These are phyloP conservation scores for Hylomyscus alleni DNA, from an alignment of 2,797 vertebrate species.

Conservation along the genomic window DNA sequence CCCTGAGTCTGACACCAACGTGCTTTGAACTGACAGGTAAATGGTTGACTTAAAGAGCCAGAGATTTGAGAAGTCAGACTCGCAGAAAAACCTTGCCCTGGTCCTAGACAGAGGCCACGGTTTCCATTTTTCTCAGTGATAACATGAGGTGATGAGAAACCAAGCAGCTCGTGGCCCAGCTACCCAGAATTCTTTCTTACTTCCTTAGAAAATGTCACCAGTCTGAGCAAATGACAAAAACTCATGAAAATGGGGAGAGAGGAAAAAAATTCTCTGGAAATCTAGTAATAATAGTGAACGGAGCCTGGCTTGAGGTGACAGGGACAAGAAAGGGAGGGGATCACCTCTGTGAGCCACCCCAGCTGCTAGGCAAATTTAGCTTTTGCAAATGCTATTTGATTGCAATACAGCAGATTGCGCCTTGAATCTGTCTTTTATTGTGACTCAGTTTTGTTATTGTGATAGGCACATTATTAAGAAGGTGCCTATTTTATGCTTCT, in stretches of 20 bases:
- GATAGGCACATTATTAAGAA: background rate
- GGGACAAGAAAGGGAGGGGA: background rate
- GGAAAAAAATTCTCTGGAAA: background rate
- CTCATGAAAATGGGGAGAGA: background rate
- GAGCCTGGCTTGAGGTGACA: background rate
- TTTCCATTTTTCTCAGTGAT: background rate
- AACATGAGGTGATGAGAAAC: background rate
- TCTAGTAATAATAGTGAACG: background rate
- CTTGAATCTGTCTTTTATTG: background rate
- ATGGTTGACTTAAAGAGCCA: slow-evolving; percentile 25
- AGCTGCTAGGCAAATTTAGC: background rate
- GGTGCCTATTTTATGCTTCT: background rate
- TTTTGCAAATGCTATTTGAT: slow-evolving; percentile 7
- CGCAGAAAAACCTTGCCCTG: background rate
- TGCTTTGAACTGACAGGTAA: slow-evolving; percentile 39
- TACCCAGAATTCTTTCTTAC: background rate
- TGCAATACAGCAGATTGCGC: background rate
- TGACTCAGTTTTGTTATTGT: background rate
- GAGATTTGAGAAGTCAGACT: background rate
- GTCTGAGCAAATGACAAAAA: background rate
- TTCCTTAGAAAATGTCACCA: background rate
- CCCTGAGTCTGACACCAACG: background rate
- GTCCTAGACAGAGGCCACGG: background rate
- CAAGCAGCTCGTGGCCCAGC: background rate
- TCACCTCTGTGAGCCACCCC: background rate